Evolutionary conservation across 2,888 invertebrate genomes (phyloP), one percentile per base, ranked within the genome.

Genomic region (Torymus aiolomorphi): DNA sequence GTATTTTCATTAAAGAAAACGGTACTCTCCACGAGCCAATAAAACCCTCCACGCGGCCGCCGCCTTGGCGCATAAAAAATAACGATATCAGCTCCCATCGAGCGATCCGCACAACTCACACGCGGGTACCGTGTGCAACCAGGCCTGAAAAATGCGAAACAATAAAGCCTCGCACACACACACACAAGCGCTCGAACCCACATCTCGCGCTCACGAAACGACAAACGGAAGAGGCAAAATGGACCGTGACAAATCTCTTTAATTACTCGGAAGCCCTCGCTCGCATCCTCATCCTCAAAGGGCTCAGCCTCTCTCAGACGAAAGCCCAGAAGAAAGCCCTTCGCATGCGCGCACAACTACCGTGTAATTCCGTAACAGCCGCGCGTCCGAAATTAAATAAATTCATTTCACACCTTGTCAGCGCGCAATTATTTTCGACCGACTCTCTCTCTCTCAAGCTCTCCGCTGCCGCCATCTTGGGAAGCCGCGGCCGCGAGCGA

Each of bases 391-490:
- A 90, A 90, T 89, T 88, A 89, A 90, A 90, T 90, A 89, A 90
- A 90, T 90, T 90, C 89, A 89, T 90, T 90, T 90, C 90, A 90
- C 90, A 89, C 87, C 90, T 89, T 90, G 90, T 90, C 90, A 90
- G 88, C 90, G 89, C 87, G 89, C 89, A 89, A 90, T 90, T 90
- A 89, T 88, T 88, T 88, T 87, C 86, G 42, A 42, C 42, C 42
- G 42, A 42, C 42, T 42, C 42, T 42, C 31, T 2, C 2, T 3
- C 31, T 31, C 31, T 31, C n/a, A n/a, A n/a, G n/a, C n/a, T n/a
- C n/a, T n/a, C n/a, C n/a, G n/a, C n/a, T n/a, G n/a, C 42, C 81
- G 82, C 81, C 82, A 65, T 20, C 83, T 81, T 83, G 79, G 83
- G 84, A 83, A 80, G 83, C 80, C 80, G 82, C 78, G 78, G 63